These are phyloP conservation scores for Erynnis tages DNA, from an alignment of 2,888 invertebrate species.

Conservation along the genomic window DNA sequence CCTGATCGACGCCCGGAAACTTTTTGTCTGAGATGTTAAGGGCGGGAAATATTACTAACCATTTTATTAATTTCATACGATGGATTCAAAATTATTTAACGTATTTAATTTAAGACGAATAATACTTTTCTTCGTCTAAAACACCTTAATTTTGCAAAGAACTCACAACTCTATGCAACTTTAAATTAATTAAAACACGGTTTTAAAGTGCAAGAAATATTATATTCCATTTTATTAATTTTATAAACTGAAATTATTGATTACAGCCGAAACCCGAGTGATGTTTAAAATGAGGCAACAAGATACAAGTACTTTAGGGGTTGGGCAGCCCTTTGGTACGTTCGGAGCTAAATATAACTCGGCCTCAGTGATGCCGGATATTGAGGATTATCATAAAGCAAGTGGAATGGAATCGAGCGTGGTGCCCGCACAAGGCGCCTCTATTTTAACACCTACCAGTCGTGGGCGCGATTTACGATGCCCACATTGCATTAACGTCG, in stretches of 20 bases:
- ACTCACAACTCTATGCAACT: no score
- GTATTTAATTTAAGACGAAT: no score
- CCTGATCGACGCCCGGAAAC: conserved; percentile 47
- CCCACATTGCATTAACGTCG: conserved; percentile 31
- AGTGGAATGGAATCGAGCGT: conserved; percentile 69
- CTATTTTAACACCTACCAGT: conserved; percentile 77
- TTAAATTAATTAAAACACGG: no score
- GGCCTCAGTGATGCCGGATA: conserved; percentile 67
- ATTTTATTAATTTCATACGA: neutral
- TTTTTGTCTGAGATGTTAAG: conserved; percentile 36
- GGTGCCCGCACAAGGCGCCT: conserved; percentile 74
- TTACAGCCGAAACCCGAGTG: no score
- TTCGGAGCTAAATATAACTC: conserved; percentile 62
- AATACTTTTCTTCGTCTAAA: no score
- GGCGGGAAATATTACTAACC: conserved; percentile 3
- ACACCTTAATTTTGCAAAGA: no score
- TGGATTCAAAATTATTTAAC: no score
- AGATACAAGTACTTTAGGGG: conserved; percentile 10
- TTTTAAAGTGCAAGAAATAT: no score
- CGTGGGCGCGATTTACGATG: conserved; percentile 76
- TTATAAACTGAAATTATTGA: no score
- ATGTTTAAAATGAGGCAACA: neutral
- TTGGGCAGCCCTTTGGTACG: conserved; percentile 31
- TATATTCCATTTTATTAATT: no score
- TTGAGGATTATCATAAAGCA: conserved; percentile 80